phyloP scores from a whole-genome alignment of 2,888 invertebrate genomes.

The Yponomeuta malinellus region DNA sequence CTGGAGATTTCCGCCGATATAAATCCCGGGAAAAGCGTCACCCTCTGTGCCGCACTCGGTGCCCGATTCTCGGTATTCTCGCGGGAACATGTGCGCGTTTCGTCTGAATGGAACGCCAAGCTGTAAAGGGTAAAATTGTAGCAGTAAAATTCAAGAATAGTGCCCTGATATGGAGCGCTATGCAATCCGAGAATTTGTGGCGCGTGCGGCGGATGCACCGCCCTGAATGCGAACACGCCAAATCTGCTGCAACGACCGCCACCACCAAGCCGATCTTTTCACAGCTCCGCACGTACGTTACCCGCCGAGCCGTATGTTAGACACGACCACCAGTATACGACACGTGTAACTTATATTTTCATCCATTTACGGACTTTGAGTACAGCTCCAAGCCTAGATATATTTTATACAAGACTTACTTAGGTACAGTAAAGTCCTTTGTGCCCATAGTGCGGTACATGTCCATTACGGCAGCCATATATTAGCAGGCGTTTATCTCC shows the following conservation, averaged over 20 bases:
- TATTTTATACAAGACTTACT: background rate
- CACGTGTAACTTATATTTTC: slow-evolving; percentile 11
- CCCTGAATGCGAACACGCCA: slow-evolving; percentile 50
- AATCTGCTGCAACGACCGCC: slow-evolving; percentile 30
- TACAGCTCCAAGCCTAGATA: background rate
- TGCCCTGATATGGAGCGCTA: slow-evolving; percentile 15
- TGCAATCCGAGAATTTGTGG: slow-evolving; percentile 61
- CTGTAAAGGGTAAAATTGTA: background rate
- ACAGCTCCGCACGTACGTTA: slow-evolving; percentile 16
- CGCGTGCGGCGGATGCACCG: slow-evolving; percentile 48
- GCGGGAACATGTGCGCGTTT: background rate
- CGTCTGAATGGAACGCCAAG: background rate
- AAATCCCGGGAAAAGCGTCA: slow-evolving; percentile 43
- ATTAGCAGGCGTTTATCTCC: background rate
- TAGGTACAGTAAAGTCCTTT: background rate
- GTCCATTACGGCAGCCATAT: background rate
- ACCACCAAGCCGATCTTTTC: slow-evolving; percentile 16
- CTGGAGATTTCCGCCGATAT: slow-evolving; percentile 62
- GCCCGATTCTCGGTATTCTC: background rate
- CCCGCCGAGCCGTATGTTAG: slow-evolving; percentile 12
- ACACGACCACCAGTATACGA: background rate
- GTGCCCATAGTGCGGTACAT: background rate
- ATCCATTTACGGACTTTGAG: slow-evolving; percentile 8
- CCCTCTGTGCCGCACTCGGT: background rate
- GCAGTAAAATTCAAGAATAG: slow-evolving; percentile 1